These are phyloP conservation scores for Ennomos erosarius DNA, from an alignment of 2,888 invertebrate genomes.

Conservation along the genomic window DNA sequence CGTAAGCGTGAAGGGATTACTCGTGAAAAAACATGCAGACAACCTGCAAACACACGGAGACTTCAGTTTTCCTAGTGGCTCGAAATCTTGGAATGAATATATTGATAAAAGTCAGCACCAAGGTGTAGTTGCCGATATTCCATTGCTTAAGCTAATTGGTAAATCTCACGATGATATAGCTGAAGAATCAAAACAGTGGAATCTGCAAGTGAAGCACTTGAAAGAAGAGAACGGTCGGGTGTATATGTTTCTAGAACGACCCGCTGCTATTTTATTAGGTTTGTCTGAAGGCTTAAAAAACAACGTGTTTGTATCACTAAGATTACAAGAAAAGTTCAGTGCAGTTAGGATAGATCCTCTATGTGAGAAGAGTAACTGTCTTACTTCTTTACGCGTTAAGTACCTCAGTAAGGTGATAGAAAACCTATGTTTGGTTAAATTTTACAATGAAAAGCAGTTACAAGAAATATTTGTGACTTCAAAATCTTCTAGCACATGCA, in stretches of 20 bases:
- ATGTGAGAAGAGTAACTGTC: conserved; percentile 50
- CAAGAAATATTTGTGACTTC: conserved; percentile 58
- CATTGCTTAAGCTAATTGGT: conserved; percentile 58
- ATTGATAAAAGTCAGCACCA: conserved; percentile 36
- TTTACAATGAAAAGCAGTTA: conserved; percentile 12
- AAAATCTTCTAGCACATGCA: conserved; percentile 66
- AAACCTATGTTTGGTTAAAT: conserved; percentile 57
- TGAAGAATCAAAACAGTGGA: conserved; percentile 76
- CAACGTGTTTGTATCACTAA: conserved; percentile 48
- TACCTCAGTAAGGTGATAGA: conserved; percentile 59
- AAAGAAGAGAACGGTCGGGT: conserved; percentile 72
- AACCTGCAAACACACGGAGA: conserved; percentile 86
- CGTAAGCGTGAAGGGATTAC: conserved; percentile 48
- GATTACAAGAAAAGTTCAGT: conserved; percentile 40
- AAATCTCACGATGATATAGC: conserved; percentile 65
- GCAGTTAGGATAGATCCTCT: conserved; percentile 55
- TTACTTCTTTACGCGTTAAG: conserved; percentile 65
- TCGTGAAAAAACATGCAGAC: conserved; percentile 85
- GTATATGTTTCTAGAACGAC: conserved; percentile 82
- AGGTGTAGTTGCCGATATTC: conserved; percentile 35
- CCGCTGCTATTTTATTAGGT: conserved; percentile 55
- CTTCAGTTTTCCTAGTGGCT: conserved; percentile 85
- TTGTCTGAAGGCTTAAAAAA: conserved; percentile 56
- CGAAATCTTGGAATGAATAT: conserved; percentile 84
- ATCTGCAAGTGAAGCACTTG: conserved; percentile 69